Base-by-base conservation (phyloP, 2,113 vertebrate genomes). In the Aramus guarauna region DNA sequence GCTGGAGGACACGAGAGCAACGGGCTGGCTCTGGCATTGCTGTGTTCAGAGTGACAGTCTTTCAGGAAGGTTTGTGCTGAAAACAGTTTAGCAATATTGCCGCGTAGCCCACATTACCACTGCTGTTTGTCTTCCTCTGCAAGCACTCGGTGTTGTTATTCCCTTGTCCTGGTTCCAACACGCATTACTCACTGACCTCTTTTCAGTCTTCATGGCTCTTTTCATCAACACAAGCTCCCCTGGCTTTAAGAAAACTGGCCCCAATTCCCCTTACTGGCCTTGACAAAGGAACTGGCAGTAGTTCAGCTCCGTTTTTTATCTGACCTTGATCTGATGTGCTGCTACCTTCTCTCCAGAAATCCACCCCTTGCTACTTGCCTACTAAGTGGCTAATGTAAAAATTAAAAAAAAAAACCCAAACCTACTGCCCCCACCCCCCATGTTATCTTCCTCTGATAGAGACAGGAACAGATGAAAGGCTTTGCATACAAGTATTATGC, bases 151-250 rank as follows among this genome's bases (percentile, higher is more conserved):
- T 60, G n/a, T 29, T 92, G 56, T 85, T 92, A 73, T 75, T 96
- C 60, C 69, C 84, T 75, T 87, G 66, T 93, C 93, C 55, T 55
- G 88, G 75, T 48, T 95, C 92, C 92, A 95, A 56, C 27, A 50
- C 0, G 6, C 74, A 85, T 96, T 95, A 95, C 90, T 97, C 85
- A 92, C 74, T 90, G 81, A 94, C 82, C 85, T 96, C 75, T 76
- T 88, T 90, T 92, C 81, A 85, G 78, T 73, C 80, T 94, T 77
- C 2, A 9, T 56, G 67, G 27, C 39, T 91, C 34, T 48, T 39
- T 92, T 88, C 3, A 3, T 62, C 94, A 85, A 41, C 1, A 2
- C 47, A 72, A 72, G 32, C 13, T 67, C 73, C 1, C 0, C 50
- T 69, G 29, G 69, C 81, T 92, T 92, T 37, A 68, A 56, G 60